Evolutionary conservation across 2,888 invertebrate species (phyloP).

Genomic region (Dichetophora obliterata): DNA sequence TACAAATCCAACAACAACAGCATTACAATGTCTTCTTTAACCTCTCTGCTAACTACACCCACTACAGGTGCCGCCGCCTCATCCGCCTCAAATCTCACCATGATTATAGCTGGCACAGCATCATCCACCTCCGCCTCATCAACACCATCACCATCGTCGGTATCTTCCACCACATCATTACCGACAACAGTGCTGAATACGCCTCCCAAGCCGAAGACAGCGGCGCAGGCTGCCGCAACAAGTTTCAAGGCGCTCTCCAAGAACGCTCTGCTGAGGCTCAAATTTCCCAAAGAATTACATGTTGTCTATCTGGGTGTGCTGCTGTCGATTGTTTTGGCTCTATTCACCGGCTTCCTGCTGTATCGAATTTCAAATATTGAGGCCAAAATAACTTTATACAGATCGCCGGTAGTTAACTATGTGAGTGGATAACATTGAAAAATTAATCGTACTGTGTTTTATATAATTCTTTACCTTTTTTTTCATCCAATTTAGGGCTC

Average conservation of each 20-base stretch:
- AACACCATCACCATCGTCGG: slow-evolving; percentile 50
- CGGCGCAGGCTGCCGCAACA: slow-evolving; percentile 49
- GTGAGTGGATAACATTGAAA: slow-evolving; percentile 56
- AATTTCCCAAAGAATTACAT: slow-evolving; percentile 65
- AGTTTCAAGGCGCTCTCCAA: slow-evolving; percentile 52
- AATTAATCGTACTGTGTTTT: no score
- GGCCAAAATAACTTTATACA: slow-evolving; percentile 65
- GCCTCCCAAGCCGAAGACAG: slow-evolving; percentile 40
- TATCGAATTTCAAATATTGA: slow-evolving; percentile 68
- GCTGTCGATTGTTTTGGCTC: slow-evolving; percentile 63
- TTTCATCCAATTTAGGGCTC: slow-evolving; percentile 52
- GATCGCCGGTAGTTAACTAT: slow-evolving; percentile 66
- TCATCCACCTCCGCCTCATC: slow-evolving; percentile 54
- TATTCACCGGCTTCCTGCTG: slow-evolving; percentile 67
- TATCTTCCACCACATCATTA: slow-evolving; percentile 55
- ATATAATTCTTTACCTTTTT: slow-evolving; percentile 19
- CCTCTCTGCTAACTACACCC: slow-evolving; percentile 31
- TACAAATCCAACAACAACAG: slow-evolving; percentile 28
- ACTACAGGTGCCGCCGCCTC: slow-evolving; percentile 44
- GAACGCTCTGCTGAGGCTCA: slow-evolving; percentile 55
- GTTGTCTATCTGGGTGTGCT: slow-evolving; percentile 66
- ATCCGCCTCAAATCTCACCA: slow-evolving; percentile 48
- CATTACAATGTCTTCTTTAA: slow-evolving; percentile 38
- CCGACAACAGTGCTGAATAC: slow-evolving; percentile 49
- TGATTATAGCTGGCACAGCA: slow-evolving; percentile 54